phyloP scores from a whole-genome alignment of 2,888 invertebrate species.

The Pecten maximus region DNA sequence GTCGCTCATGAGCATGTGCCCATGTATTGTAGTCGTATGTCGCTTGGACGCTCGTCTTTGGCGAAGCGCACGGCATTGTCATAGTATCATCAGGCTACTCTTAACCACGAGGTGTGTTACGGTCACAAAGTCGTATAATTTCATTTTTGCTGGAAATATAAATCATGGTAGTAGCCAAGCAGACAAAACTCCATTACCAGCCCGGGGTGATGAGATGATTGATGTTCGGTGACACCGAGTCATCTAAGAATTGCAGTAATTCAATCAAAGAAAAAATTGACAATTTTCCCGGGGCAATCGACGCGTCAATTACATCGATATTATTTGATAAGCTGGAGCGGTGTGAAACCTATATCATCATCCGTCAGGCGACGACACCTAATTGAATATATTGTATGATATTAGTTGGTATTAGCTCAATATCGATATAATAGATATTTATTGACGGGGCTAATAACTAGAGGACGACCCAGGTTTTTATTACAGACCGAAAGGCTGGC shows the following conservation, averaged over 20 bases:
- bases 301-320: constrained; percentile 47
- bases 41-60: too few relatives aligned
- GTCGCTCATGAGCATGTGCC: not conserved
- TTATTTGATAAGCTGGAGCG: constrained; percentile 48
- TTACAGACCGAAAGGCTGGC: constrained; percentile 39
- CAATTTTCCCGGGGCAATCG: constrained; percentile 52
- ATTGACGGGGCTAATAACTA: constrained; percentile 41
- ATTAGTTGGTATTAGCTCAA: constrained; percentile 46
- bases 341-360: constrained; percentile 44
- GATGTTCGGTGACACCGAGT: constrained; percentile 36
- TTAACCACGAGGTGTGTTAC: not conserved
- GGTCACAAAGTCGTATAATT: constrained; percentile 25
- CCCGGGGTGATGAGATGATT: constrained; percentile 35
- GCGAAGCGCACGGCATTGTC: not conserved
- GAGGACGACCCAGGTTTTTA: constrained; percentile 36
- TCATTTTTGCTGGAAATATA: constrained; percentile 33
- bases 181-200: constrained; percentile 27
- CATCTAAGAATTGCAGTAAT: constrained; percentile 48
- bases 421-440: constrained; percentile 44
- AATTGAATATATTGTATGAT: constrained; percentile 38
- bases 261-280: constrained; percentile 53
- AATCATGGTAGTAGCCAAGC: constrained; percentile 29
- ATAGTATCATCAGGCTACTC: not conserved
- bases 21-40: not conserved
- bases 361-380: constrained; percentile 11